Evolutionary conservation across 2,888 invertebrate species (phyloP).

Genomic region (Hetaerina titia): DNA sequence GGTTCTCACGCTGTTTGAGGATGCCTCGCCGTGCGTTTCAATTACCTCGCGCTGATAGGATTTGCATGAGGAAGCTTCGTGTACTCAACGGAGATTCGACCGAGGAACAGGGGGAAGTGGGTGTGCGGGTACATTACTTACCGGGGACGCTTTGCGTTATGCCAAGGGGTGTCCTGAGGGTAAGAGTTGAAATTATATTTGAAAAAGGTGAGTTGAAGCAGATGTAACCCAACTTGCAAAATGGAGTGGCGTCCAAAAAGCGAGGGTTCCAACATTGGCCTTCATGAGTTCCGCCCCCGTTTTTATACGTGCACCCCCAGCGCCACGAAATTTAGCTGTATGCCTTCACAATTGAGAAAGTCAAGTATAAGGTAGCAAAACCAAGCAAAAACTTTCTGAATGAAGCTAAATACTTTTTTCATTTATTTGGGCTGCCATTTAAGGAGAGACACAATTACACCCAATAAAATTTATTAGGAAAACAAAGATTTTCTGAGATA

Average conservation of each 20-base stretch:
- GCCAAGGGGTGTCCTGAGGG: background rate
- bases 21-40: background rate
- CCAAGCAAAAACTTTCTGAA: no score
- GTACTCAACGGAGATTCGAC: background rate
- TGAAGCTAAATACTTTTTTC: no score
- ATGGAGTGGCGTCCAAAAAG: background rate
- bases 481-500: no score
- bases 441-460: no score
- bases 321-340: background rate
- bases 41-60: constrained; percentile 44
- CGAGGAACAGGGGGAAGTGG: background rate
- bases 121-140: background rate
- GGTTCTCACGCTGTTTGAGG: background rate
- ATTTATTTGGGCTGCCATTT: no score
- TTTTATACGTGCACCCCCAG: background rate
- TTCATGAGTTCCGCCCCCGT: background rate
- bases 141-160: no score
- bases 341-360: no score
- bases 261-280: background rate
- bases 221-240: background rate
- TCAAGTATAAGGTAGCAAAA: no score
- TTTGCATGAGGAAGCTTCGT: background rate
- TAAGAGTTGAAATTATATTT: background rate
- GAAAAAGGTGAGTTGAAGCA: background rate
- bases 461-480: no score